Base-by-base conservation (phyloP, 2,113 vertebrate species). In the Prinia subflava region DNA sequence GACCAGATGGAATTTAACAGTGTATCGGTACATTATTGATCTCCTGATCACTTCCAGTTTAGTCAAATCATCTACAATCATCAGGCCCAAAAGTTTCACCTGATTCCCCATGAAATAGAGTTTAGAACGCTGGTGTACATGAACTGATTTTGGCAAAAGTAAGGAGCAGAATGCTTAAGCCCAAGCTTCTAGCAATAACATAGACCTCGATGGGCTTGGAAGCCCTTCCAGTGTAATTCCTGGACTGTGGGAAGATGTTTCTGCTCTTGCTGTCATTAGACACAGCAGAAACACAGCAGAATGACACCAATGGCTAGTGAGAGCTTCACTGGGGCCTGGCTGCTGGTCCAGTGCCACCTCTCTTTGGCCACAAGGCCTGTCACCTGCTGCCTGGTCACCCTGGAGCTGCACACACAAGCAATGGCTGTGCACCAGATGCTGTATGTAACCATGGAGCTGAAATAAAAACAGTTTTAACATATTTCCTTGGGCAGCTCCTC, bases 381-480 rank as follows among this genome's bases (percentile, higher is more conserved):
- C 25, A 24, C 16, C 49, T 49, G 37, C 42, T 55, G 9, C 14
- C 46, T 35, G 49, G 6, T 49, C 55, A 28, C 24, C 16, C 22
- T 60, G 7, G 9, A n/a, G 49, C 64, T 47, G 16, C 9, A 28
- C 3, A 2, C 10, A 8, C 10, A 18, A 5, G 50, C 44, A 63
- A 9, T 2, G 0, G 4, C 14, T 30, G 10, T 13, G n/a, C 1
- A 1, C 27, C 33, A 79, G 41, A 68, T 33, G 33, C 23, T 56
- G 15, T 20, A 10, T 1, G 1, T 24, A 23, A 25, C 14, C 9
- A 30, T 0, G 37, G 5, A 28, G 10, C 13, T 52, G 25, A 46
- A 47, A 20, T 25, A 55, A 68, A 57, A 65, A 33, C 3, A 59
- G 9, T 15, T 70, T 86, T 30, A 69, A 64, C 4, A 0, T 55